Conservation (phyloP, 2,113 vertebrate genomes). For the Antechinus stuartii region DNA sequence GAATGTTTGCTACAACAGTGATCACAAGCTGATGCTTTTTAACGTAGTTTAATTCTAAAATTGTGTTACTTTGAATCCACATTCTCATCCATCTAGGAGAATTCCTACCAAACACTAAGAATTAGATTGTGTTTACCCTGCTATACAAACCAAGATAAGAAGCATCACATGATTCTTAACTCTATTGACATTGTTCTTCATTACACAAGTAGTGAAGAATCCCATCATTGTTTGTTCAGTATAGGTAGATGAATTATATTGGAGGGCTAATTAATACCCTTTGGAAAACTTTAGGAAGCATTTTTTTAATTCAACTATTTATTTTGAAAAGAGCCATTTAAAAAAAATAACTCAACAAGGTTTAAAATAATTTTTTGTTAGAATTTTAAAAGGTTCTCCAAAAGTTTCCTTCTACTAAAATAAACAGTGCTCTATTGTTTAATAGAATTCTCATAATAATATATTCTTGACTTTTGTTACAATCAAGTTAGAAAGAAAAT, state of each 20-base stretch:
- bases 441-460: conserved; percentile 13
- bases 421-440: neutral
- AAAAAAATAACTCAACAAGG: neutral
- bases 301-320: conserved; percentile 7
- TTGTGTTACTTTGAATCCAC: neutral
- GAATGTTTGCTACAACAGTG: neutral
- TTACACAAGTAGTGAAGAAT: conserved; percentile 16
- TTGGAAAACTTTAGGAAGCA: neutral
- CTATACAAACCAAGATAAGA: neutral
- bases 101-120: neutral
- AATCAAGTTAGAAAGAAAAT: conserved; percentile 22
- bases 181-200: conserved; percentile 13
- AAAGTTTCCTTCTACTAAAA: neutral
- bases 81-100: conserved; percentile 28
- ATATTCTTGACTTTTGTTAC: conserved; percentile 34
- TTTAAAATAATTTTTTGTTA: neutral
- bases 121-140: conserved; percentile 5
- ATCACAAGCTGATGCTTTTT: conserved; percentile 15
- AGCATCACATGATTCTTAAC: neutral
- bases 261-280: conserved; percentile 11
- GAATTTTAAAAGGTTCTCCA: conserved; percentile 28
- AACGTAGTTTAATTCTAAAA: neutral
- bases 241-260: neutral
- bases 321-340: conserved; percentile 38
- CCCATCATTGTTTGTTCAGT: conserved; percentile 23